Evolutionary conservation across 2,113 vertebrate species (phyloP).

Genomic region (Raja brachyura): DNA sequence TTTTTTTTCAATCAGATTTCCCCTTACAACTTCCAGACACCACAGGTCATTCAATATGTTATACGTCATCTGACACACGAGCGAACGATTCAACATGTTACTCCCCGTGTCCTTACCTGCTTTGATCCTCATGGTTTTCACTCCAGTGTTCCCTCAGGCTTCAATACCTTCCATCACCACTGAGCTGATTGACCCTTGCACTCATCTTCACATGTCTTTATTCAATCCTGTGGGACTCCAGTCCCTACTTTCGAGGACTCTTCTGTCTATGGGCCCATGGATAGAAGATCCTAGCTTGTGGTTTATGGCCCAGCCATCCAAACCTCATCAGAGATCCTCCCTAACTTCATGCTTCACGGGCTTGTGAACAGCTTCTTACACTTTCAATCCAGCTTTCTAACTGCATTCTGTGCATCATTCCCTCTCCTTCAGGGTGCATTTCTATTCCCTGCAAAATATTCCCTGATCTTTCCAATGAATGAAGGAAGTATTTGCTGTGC

Average conservation of each 20-base stretch:
- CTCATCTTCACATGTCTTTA: neutral
- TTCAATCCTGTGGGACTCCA: neutral
- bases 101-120: neutral
- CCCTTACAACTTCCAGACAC: neutral
- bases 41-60: too few relatives aligned
- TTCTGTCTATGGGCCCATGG: too few relatives aligned
- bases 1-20: neutral
- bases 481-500: neutral
- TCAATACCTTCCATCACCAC: neutral
- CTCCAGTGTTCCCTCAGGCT: neutral
- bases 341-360: neutral
- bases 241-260: too few relatives aligned
- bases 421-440: neutral
- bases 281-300: neutral
- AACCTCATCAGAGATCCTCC: neutral
- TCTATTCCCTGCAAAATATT: neutral
- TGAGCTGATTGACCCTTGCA: neutral
- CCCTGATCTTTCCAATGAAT: neutral
- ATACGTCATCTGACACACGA: too few relatives aligned
- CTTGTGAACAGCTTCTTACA: neutral
- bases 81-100: neutral
- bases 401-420: neutral
- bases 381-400: neutral
- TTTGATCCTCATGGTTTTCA: neutral
- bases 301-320: neutral